Conservation (phyloP, 2,797 vertebrate genomes). For the Merluccius polli region DNA sequence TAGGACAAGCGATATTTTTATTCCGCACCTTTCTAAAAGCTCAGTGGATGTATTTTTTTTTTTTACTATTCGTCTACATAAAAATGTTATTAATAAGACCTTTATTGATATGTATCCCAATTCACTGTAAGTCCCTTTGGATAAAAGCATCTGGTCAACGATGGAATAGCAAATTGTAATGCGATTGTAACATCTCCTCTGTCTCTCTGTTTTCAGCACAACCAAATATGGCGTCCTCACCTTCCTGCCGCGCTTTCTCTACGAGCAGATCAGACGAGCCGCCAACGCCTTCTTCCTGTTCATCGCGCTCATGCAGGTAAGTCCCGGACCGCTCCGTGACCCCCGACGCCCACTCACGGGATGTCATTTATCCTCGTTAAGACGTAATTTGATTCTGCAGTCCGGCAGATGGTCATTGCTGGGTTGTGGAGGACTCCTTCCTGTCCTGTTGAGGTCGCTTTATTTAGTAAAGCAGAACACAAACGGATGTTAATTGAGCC, state of each 20-base stretch:
- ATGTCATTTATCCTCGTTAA: too few relatives aligned
- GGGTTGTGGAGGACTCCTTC: background rate
- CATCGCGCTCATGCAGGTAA: constrained; percentile 99
- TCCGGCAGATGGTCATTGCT: background rate
- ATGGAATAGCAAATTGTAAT: background rate
- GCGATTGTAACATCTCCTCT: constrained; percentile 12
- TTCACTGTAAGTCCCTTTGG: background rate
- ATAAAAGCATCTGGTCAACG: background rate
- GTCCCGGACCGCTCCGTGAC: background rate
- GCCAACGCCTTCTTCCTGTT: constrained; percentile 99
- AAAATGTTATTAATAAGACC: too few relatives aligned
- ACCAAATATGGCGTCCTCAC: constrained; percentile 97
- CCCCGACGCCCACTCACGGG: too few relatives aligned
- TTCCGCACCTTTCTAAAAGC: too few relatives aligned
- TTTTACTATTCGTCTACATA: too few relatives aligned
- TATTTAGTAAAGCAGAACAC: background rate
- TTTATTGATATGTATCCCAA: background rate
- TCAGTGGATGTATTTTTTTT: too few relatives aligned
- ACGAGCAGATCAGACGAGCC: constrained; percentile 97
- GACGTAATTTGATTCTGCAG: background rate
- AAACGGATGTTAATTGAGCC: background rate
- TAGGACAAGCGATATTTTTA: too few relatives aligned
- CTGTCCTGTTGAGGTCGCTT: background rate
- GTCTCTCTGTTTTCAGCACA: constrained; percentile 71
- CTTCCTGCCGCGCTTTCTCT: constrained; percentile 97